Evolutionary conservation across 53 echinoderm and acorn worm genomes (phyloP).

Genomic region (Echinarachnius parma): DNA sequence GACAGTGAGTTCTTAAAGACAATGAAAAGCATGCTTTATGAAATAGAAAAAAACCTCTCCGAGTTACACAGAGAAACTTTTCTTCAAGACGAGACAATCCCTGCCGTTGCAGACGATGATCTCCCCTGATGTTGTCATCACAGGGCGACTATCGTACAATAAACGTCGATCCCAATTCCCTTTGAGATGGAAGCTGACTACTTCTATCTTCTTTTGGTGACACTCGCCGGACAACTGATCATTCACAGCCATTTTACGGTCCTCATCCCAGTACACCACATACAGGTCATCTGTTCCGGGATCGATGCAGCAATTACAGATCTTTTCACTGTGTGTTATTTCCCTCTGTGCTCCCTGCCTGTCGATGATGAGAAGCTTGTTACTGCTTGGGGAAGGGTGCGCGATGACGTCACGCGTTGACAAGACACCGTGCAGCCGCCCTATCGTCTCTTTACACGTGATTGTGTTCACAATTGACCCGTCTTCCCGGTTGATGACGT

Average conservation of each 20-base stretch:
- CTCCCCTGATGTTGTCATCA: constrained; percentile 1
- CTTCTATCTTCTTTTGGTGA: not conserved
- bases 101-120: not conserved
- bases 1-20: too few relatives aligned
- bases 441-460: constrained; percentile 6
- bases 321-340: constrained; percentile 2
- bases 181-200: not conserved
- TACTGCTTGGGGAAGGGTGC: not conserved
- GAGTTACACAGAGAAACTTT: too few relatives aligned
- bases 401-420: not conserved
- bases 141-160: too few relatives aligned
- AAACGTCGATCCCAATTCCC: not conserved
- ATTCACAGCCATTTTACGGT: not conserved
- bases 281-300: constrained; percentile 8
- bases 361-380: constrained; percentile 2
- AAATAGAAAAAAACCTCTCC: too few relatives aligned
- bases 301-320: constrained; percentile 8
- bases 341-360: constrained; percentile 17
- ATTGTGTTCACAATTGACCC: constrained; percentile 3
- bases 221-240: constrained; percentile 2
- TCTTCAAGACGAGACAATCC: not conserved
- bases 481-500: constrained; percentile 7
- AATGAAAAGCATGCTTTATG: too few relatives aligned
- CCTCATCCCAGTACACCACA: constrained; percentile 10
- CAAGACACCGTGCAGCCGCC: not conserved